These are phyloP conservation scores for Urocynchramus pylzowi DNA, from an alignment of 2,113 vertebrate genomes.

Conservation along the genomic window DNA sequence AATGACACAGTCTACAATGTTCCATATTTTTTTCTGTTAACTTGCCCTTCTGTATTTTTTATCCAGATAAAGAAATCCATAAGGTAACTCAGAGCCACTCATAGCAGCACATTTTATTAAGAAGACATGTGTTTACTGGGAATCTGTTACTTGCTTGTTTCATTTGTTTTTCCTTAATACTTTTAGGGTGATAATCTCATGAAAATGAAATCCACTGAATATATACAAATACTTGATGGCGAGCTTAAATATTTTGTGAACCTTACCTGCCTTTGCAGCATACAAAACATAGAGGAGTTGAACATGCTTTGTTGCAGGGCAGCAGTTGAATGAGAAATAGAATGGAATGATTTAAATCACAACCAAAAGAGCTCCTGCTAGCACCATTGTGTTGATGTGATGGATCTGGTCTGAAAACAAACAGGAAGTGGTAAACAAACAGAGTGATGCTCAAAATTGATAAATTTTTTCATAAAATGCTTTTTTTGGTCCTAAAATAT, in stretches of 20 bases:
- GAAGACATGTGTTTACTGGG: not conserved
- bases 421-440: not conserved
- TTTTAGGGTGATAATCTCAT: not conserved
- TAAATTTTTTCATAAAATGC: not conserved
- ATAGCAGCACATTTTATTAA: not conserved
- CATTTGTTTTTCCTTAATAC: not conserved
- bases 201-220: not conserved
- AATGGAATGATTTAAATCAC: not conserved
- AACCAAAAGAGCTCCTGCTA: not conserved
- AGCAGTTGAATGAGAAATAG: not conserved
- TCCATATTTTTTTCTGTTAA: not conserved
- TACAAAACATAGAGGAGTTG: not conserved
- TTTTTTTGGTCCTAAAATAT: not conserved
- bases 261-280: not conserved
- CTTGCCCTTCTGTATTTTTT: not conserved
- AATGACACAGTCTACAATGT: not conserved
- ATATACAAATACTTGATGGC: not conserved
- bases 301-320: not conserved
- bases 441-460: not conserved
- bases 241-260: not conserved
- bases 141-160: not conserved
- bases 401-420: not conserved
- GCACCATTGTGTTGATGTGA: not conserved
- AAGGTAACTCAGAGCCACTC: not conserved
- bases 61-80: not conserved